Percentiles rank a stretch among this genome's conserved stretches.
Evolutionary conservation across 2,113 vertebrate species (phyloP).

Genomic region (Tragelaphus imberbis): DNA sequence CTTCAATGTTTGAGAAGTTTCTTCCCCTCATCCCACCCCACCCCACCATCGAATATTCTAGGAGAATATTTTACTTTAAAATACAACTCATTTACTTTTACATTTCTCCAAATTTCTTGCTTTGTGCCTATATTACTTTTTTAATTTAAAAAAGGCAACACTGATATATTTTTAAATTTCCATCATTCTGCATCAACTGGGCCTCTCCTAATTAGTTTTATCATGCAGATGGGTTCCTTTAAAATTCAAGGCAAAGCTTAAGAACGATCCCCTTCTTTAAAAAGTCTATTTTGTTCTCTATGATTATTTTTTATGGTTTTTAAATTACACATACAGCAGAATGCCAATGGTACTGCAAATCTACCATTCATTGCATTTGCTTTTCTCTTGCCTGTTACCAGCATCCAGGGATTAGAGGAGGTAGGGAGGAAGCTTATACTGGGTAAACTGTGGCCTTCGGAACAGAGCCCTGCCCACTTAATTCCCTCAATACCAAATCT

Average conservation of each 20-base stretch:
- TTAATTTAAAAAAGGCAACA: background rate
- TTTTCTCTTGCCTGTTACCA: background rate
- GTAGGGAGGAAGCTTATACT: background rate
- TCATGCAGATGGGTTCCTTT: background rate
- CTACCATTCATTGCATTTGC: background rate
- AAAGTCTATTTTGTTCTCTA: background rate
- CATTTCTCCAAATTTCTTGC: background rate
- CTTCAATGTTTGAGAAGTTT: background rate
- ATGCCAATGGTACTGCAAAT: background rate
- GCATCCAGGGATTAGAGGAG: background rate
- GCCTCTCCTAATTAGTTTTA: background rate
- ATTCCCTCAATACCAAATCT: background rate
- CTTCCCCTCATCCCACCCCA: background rate
- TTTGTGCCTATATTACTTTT: slow-evolving; percentile 8
- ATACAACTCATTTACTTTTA: background rate
- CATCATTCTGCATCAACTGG: background rate
- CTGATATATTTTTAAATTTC: background rate
- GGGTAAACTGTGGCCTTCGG: background rate
- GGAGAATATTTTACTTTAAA: slow-evolving; percentile 21
- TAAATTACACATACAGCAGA: background rate
- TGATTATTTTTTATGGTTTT: background rate
- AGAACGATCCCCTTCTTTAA: background rate
- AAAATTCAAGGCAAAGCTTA: slow-evolving; percentile 20
- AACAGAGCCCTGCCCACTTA: background rate
- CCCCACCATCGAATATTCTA: background rate